Conservation (phyloP, 2,888 invertebrate species). For the Ditula angustiorana region DNA sequence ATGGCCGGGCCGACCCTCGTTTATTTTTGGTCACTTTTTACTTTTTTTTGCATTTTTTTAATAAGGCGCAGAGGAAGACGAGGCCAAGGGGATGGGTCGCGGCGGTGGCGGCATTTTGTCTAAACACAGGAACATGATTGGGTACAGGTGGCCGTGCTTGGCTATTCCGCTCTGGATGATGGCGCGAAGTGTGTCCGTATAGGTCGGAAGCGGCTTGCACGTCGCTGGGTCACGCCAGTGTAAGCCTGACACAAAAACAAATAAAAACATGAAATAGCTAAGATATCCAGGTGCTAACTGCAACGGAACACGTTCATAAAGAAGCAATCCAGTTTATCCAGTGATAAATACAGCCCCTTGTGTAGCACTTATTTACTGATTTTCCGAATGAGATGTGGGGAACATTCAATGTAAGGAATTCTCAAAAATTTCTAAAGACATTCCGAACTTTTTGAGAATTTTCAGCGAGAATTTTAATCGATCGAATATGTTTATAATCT, state of each 20-base stretch:
- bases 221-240: conserved; percentile 92
- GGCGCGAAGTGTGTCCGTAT: conserved; percentile 92
- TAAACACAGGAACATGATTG: conserved; percentile 87
- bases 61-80: conserved; percentile 13
- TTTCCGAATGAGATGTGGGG: too few relatives aligned
- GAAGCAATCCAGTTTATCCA: too few relatives aligned
- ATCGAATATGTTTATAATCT: too few relatives aligned
- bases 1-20: not conserved
- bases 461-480: too few relatives aligned
- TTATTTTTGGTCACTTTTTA: not conserved
- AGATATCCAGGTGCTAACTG: too few relatives aligned
- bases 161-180: conserved; percentile 93
- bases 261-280: too few relatives aligned
- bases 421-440: too few relatives aligned
- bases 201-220: conserved; percentile 89
- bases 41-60: not conserved
- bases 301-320: too few relatives aligned
- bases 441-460: too few relatives aligned
- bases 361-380: too few relatives aligned
- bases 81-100: not conserved
- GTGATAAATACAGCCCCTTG: too few relatives aligned
- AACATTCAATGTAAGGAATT: too few relatives aligned
- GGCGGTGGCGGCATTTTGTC: not conserved
- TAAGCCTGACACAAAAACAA: conserved; percentile 71
- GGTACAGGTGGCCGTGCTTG: conserved; percentile 90